Evolutionary conservation across 2,113 vertebrate genomes (phyloP).

Genomic region (Dicerorhinus sumatrensis): DNA sequence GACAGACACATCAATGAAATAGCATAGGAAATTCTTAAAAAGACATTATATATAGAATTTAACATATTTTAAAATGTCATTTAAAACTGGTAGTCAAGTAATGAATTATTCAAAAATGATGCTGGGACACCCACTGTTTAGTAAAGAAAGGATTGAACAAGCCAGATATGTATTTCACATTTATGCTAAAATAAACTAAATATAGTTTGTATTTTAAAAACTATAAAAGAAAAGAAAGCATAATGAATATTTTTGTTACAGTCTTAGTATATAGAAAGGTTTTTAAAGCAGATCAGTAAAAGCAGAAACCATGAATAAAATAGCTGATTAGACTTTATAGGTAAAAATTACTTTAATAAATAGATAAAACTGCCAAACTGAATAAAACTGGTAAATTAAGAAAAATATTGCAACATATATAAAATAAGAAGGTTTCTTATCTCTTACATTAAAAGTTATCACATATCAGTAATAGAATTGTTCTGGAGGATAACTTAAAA

Average conservation of each 20-base stretch:
- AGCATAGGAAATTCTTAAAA: not conserved
- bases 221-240: not conserved
- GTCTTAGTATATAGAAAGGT: not conserved
- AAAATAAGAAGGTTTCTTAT: not conserved
- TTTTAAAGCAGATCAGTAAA: conserved; percentile 2
- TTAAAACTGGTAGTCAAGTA: conserved; percentile 21
- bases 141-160: not conserved
- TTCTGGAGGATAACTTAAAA: not conserved
- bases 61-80: conserved; percentile 12
- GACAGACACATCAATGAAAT: not conserved
- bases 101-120: conserved; percentile 44
- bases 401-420: not conserved
- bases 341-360: not conserved
- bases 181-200: conserved; percentile 13
- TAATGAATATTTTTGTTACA: not conserved
- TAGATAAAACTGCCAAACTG: not conserved
- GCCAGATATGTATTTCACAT: not conserved
- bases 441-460: not conserved
- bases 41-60: not conserved
- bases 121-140: not conserved
- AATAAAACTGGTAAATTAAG: not conserved
- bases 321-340: not conserved
- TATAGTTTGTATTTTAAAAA: conserved; percentile 25
- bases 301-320: not conserved
- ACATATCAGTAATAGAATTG: not conserved